Conservation (phyloP, 2,888 invertebrate genomes). For the Trissoscelio sp. region DNA sequence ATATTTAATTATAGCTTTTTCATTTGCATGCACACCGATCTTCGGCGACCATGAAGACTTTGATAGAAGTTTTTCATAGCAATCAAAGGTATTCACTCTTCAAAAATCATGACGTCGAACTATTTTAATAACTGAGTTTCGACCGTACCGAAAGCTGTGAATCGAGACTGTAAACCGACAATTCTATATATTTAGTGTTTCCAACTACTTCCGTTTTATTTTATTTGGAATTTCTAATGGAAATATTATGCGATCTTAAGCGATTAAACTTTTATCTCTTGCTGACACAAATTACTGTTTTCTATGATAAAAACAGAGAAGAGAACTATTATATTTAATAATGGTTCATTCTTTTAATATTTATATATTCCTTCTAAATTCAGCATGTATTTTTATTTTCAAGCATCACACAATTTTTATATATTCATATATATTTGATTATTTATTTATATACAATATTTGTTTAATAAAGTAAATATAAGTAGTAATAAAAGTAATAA, state of each 20-base stretch:
- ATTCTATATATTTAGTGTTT: constrained; percentile 54
- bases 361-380: no score
- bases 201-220: constrained; percentile 18
- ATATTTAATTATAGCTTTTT: constrained; percentile 67
- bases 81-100: constrained; percentile 58
- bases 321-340: no score
- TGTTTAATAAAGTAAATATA: no score
- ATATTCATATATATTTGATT: no score
- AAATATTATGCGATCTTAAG: not conserved
- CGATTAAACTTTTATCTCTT: not conserved
- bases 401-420: no score
- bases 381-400: no score
- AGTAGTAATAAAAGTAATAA: no score
- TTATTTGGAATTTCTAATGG: constrained; percentile 26
- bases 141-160: constrained; percentile 38
- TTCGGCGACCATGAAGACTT: constrained; percentile 21
- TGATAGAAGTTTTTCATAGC: constrained; percentile 58
- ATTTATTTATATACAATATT: no score
- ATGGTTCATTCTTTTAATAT: no score
- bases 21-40: constrained; percentile 55
- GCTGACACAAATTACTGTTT: not conserved
- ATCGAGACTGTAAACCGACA: constrained; percentile 25
- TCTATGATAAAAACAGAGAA: not conserved
- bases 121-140: constrained; percentile 65
- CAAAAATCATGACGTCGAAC: constrained; percentile 55